Percentiles rank a stretch among this genome's conserved stretches.
These are phyloP conservation scores for Philaethria dido DNA, from an alignment of 2,888 invertebrate genomes.

Conservation along the genomic window DNA sequence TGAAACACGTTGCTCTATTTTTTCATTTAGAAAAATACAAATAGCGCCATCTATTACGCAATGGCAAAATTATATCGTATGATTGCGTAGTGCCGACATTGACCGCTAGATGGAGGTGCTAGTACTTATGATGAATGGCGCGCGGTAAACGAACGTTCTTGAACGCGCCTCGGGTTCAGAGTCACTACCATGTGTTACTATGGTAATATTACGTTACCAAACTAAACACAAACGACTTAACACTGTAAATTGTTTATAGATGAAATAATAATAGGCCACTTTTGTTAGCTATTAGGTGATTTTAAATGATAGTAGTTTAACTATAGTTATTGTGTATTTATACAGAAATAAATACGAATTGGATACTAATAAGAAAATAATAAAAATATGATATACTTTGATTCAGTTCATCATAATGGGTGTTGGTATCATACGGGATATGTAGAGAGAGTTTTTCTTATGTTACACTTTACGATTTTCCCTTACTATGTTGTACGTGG, in stretches of 20 bases:
- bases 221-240: slow-evolving; percentile 13
- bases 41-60: slow-evolving; percentile 68
- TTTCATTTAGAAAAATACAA: neutral
- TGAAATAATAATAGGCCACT: slow-evolving; percentile 10
- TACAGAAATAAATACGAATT: neutral
- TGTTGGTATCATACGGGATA: too few species aligned
- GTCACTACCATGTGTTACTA: slow-evolving; percentile 51
- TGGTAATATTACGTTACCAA: slow-evolving; percentile 38
- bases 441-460: too few species aligned
- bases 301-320: slow-evolving; percentile 9
- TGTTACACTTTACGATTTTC: too few species aligned
- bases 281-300: neutral
- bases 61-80: slow-evolving; percentile 53
- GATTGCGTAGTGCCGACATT: slow-evolving; percentile 76
- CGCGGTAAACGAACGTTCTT: slow-evolving; percentile 83
- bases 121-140: slow-evolving; percentile 65
- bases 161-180: slow-evolving; percentile 78
- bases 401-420: too few species aligned
- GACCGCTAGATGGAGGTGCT: slow-evolving; percentile 81
- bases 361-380: neutral
- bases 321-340: neutral
- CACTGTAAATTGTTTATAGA: slow-evolving; percentile 17
- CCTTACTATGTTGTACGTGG: neutral
- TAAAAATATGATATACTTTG: too few species aligned
- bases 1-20: too few species aligned